phyloP scores from a whole-genome alignment of 1,140 invertebrate genomes.

The Agrilus planipennis region DNA sequence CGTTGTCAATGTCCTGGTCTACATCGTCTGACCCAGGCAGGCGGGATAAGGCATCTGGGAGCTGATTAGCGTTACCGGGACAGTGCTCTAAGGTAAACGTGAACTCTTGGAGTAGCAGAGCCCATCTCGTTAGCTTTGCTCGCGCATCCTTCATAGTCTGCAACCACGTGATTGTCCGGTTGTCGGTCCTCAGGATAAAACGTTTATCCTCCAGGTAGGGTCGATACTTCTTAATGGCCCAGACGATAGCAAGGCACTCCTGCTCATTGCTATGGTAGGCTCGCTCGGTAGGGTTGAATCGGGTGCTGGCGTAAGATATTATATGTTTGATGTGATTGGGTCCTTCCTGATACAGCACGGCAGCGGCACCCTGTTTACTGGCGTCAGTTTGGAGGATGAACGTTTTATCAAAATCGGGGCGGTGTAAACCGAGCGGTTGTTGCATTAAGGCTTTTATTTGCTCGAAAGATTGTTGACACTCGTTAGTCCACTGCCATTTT shows the following conservation, averaged over 20 bases:
- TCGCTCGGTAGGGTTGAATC: neutral
- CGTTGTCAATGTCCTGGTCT: too few relatives aligned
- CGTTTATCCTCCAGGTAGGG: neutral
- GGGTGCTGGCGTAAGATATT: neutral
- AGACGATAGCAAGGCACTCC: slow-evolving; percentile 2
- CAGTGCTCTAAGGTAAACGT: neutral
- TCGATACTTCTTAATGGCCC: neutral
- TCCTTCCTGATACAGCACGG: neutral
- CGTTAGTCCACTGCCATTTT: slow-evolving; percentile 11
- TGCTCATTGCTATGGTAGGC: neutral
- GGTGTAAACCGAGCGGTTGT: neutral
- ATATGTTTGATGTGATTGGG: neutral
- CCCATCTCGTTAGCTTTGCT: slow-evolving; percentile 1
- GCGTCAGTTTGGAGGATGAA: slow-evolving; percentile 5
- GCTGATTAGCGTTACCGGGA: neutral
- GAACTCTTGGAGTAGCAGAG: slow-evolving; percentile 1
- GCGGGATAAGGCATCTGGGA: neutral
- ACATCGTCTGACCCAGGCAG: too few relatives aligned
- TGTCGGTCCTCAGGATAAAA: slow-evolving; percentile 3
- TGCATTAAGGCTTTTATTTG: neutral
- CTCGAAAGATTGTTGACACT: slow-evolving; percentile 23
- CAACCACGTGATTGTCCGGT: slow-evolving; percentile 1
- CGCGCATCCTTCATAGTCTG: neutral
- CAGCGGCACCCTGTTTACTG: neutral
- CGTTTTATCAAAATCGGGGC: neutral